A percentile compares a stretch with the other conserved stretches of the same genome.
These are phyloP conservation scores for Amblyteles armatorius DNA, from an alignment of 2,888 invertebrate species.

Conservation along the genomic window DNA sequence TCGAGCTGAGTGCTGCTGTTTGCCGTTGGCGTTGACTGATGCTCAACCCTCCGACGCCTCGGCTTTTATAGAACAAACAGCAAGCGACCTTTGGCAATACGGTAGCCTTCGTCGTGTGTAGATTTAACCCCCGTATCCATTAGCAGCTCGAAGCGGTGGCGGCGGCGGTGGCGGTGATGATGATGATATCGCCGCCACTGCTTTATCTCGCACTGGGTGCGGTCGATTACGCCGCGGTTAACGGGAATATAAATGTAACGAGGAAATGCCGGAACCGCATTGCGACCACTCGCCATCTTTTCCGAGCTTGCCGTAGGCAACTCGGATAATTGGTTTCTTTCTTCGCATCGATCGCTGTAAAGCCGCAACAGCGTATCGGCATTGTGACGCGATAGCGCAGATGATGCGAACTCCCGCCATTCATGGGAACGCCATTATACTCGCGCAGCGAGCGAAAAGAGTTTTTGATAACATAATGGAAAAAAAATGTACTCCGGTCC, in stretches of 20 bases:
- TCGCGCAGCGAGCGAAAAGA: not conserved
- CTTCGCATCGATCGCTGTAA: not conserved
- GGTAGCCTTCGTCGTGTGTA: conserved; percentile 53
- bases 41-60: conserved; percentile 57
- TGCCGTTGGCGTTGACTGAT: conserved; percentile 65
- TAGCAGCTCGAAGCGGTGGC: conserved; percentile 36
- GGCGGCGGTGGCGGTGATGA: conserved; percentile 23
- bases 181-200: conserved; percentile 6
- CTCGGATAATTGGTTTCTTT: not conserved
- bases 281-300: conserved; percentile 21
- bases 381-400: not conserved
- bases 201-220: conserved; percentile 53
- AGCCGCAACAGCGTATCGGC: not conserved
- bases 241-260: conserved; percentile 55
- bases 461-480: not conserved
- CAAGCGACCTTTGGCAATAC: conserved; percentile 29
- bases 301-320: not conserved
- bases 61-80: conserved; percentile 72
- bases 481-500: not conserved
- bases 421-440: not conserved
- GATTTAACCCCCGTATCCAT: conserved; percentile 58
- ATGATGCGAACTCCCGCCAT: not conserved
- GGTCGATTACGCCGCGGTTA: conserved; percentile 62
- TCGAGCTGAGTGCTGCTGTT: conserved; percentile 60
- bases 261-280: conserved; percentile 47